These are phyloP conservation scores for Ciconia maguari DNA, from an alignment of 2,113 vertebrate species.

Conservation along the genomic window DNA sequence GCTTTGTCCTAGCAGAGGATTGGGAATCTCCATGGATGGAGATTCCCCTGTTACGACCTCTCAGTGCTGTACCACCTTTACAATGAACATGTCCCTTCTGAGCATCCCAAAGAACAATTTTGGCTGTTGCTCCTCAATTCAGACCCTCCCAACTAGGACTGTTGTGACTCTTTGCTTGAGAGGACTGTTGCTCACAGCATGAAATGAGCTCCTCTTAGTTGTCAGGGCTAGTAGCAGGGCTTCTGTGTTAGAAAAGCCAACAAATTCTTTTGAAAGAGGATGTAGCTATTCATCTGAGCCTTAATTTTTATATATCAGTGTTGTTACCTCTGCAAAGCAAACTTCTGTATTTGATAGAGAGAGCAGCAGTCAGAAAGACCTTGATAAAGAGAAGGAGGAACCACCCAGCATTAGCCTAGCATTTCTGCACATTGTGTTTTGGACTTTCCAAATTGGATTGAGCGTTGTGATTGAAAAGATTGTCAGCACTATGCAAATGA, in stretches of 20 bases:
- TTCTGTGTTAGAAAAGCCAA: background rate
- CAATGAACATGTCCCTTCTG: background rate
- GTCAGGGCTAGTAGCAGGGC: background rate
- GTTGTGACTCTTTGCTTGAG: background rate
- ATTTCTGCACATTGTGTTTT: background rate
- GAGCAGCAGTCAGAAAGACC: background rate
- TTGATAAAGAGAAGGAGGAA: background rate
- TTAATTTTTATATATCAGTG: background rate
- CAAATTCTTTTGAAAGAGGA: background rate
- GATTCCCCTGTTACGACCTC: rapidly evolving
- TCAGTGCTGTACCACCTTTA: background rate
- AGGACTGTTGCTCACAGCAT: background rate
- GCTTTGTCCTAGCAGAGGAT: background rate
- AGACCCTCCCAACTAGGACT: background rate
- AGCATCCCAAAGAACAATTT: background rate
- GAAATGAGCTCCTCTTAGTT: background rate
- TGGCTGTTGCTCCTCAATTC: background rate
- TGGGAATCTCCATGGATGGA: background rate
- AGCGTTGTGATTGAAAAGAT: constrained; percentile 62
- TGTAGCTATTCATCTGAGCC: background rate
- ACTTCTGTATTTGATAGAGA: background rate
- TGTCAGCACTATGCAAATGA: constrained; percentile 80
- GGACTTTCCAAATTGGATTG: constrained; percentile 48
- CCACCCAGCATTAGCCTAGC: background rate
- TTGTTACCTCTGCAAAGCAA: background rate